phyloP scores from a whole-genome alignment of 2,797 vertebrate species.

The Psittacula derbiana region DNA sequence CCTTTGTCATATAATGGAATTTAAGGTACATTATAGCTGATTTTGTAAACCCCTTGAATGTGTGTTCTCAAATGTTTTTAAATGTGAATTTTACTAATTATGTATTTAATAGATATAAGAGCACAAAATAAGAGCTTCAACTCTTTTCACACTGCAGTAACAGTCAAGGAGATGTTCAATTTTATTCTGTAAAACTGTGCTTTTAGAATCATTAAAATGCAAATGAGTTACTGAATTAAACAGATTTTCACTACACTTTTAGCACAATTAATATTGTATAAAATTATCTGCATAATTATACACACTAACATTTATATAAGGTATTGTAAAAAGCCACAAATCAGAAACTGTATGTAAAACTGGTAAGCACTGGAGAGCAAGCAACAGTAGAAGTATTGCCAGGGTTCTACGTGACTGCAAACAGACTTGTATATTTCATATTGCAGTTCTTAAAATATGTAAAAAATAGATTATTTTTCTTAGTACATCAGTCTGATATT shows the following conservation, averaged over 20 bases:
- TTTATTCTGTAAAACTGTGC: slow-evolving; percentile 68
- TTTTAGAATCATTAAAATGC: slow-evolving; percentile 77
- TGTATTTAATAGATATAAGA: slow-evolving; percentile 42
- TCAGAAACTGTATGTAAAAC: slow-evolving; percentile 63
- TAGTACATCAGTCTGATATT: not conserved
- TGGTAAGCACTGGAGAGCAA: slow-evolving; percentile 31
- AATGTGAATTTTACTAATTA: slow-evolving; percentile 19
- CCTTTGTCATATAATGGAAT: not conserved
- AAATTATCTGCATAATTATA: slow-evolving; percentile 77
- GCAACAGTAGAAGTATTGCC: not conserved
- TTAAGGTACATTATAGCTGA: not conserved
- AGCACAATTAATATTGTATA: slow-evolving; percentile 78
- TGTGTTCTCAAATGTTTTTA: not conserved
- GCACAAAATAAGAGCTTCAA: slow-evolving; percentile 45
- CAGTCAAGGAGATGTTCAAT: slow-evolving; percentile 68
- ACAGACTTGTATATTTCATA: slow-evolving; percentile 12
- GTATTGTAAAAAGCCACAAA: slow-evolving; percentile 67
- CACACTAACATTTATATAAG: slow-evolving; percentile 70
- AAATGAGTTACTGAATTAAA: slow-evolving; percentile 78
- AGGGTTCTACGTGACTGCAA: not conserved
- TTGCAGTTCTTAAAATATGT: slow-evolving; percentile 44
- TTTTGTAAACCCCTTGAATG: not conserved
- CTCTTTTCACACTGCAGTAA: slow-evolving; percentile 37
- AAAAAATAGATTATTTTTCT: slow-evolving; percentile 30
- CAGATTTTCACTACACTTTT: slow-evolving; percentile 69